These are phyloP conservation scores for Poicephalus gulielmi DNA, from an alignment of 2,113 vertebrate species.

Conservation along the genomic window DNA sequence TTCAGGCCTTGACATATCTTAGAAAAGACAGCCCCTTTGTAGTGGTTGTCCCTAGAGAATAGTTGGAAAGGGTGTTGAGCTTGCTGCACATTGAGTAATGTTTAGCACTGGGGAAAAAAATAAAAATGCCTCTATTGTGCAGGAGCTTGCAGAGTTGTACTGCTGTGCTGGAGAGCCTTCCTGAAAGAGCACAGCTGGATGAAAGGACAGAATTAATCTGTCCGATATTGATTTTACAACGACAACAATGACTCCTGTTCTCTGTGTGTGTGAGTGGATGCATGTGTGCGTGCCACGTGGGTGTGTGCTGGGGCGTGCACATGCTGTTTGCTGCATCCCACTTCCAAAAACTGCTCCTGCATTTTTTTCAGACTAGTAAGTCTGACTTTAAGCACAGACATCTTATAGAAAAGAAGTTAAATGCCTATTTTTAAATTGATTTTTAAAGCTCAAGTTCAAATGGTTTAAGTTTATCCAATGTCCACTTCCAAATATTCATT, in stretches of 20 bases:
- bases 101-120: constrained; percentile 29
- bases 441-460: constrained; percentile 28
- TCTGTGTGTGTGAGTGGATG: not conserved
- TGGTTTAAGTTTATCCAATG: not conserved
- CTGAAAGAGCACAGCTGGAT: constrained; percentile 39
- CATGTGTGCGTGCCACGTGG: not conserved
- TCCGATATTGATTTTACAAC: constrained; percentile 33
- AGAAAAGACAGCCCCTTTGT: constrained; percentile 60
- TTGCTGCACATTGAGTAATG: constrained; percentile 21
- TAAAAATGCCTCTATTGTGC: not conserved
- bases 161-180: constrained; percentile 42
- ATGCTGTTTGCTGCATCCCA: not conserved
- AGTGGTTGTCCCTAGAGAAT: constrained; percentile 37
- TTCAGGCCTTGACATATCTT: constrained; percentile 12
- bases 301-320: not conserved
- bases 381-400: not conserved
- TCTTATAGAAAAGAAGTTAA: constrained; percentile 22
- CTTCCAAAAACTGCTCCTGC: not conserved
- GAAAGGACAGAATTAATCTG: constrained; percentile 64
- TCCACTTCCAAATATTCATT: constrained; percentile 1
- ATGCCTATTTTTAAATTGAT: not conserved
- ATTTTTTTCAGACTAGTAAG: not conserved
- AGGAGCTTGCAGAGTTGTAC: constrained; percentile 1
- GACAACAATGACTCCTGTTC: constrained; percentile 19
- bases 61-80: constrained; percentile 57